These are phyloP conservation scores for Rhagophthalmus giganteus DNA, from an alignment of 2,888 invertebrate genomes.

Conservation along the genomic window DNA sequence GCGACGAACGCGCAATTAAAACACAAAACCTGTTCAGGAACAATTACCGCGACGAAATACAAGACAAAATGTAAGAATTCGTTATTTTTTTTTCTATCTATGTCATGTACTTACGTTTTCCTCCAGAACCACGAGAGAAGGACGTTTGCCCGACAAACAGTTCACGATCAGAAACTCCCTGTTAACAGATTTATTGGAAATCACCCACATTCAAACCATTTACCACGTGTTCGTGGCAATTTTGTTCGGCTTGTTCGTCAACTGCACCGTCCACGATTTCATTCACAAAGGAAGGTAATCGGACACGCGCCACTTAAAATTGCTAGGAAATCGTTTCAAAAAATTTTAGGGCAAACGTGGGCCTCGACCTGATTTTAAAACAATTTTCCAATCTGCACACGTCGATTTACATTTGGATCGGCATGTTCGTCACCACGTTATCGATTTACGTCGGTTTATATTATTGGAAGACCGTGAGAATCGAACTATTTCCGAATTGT, in stretches of 20 bases:
- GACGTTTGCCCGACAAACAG: slow-evolving; percentile 65
- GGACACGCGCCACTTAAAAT: too few relatives aligned
- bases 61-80: too few relatives aligned
- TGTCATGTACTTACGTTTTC: too few relatives aligned
- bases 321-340: slow-evolving; percentile 48
- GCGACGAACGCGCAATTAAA: too few relatives aligned
- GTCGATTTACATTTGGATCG: not conserved
- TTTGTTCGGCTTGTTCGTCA: slow-evolving; percentile 70
- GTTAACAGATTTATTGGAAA: slow-evolving; percentile 77
- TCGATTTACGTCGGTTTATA: not conserved
- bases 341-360: not conserved
- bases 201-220: slow-evolving; percentile 78
- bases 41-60: too few relatives aligned
- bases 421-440: not conserved
- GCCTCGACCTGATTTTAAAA: not conserved
- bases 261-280: slow-evolving; percentile 75
- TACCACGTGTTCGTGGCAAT: slow-evolving; percentile 84
- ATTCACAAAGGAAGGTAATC: slow-evolving; percentile 76
- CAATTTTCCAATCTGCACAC: not conserved
- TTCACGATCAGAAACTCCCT: slow-evolving; percentile 76
- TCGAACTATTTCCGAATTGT: slow-evolving; percentile 4
- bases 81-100: too few relatives aligned
- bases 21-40: too few relatives aligned
- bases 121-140: too few relatives aligned
- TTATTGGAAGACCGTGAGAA: slow-evolving; percentile 1